These are phyloP conservation scores for Hiodon alosoides DNA, from an alignment of 2,113 vertebrate species.

Conservation along the genomic window DNA sequence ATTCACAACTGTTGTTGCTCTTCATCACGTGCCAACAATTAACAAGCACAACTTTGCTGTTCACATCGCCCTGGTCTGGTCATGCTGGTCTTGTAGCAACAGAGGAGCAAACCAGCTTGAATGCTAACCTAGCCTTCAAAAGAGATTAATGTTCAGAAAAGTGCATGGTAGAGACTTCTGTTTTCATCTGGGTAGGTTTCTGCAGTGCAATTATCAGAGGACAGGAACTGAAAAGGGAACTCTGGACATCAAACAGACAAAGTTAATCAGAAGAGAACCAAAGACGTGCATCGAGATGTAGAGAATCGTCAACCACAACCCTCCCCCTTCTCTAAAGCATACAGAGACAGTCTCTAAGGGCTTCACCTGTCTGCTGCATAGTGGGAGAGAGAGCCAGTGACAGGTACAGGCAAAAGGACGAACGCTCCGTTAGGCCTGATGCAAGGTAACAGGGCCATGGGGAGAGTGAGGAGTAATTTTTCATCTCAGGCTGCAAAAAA, in stretches of 20 bases:
- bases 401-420: slow-evolving; percentile 61
- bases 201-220: slow-evolving; percentile 47
- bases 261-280: slow-evolving; percentile 58
- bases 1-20: not conserved
- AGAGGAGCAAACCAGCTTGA: not conserved
- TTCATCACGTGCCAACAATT: slow-evolving; percentile 4
- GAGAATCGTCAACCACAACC: slow-evolving; percentile 37
- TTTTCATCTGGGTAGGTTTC: slow-evolving; percentile 55
- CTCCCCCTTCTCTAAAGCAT: slow-evolving; percentile 44
- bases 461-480: slow-evolving; percentile 51
- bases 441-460: slow-evolving; percentile 58
- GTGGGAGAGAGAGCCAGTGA: slow-evolving; percentile 48
- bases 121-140: slow-evolving; percentile 11
- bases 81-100: not conserved
- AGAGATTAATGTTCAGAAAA: slow-evolving; percentile 50
- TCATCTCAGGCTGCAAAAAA: slow-evolving; percentile 31
- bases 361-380: slow-evolving; percentile 56
- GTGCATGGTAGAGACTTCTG: slow-evolving; percentile 34
- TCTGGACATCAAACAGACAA: slow-evolving; percentile 63
- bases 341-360: slow-evolving; percentile 48
- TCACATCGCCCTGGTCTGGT: not conserved
- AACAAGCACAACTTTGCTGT: not conserved
- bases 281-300: slow-evolving; percentile 49
- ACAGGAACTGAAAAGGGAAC: slow-evolving; percentile 50
- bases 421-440: slow-evolving; percentile 53